These are phyloP conservation scores for Caenorhabditis imperialis DNA, from an alignment of 2,888 invertebrate species.

Conservation along the genomic window DNA sequence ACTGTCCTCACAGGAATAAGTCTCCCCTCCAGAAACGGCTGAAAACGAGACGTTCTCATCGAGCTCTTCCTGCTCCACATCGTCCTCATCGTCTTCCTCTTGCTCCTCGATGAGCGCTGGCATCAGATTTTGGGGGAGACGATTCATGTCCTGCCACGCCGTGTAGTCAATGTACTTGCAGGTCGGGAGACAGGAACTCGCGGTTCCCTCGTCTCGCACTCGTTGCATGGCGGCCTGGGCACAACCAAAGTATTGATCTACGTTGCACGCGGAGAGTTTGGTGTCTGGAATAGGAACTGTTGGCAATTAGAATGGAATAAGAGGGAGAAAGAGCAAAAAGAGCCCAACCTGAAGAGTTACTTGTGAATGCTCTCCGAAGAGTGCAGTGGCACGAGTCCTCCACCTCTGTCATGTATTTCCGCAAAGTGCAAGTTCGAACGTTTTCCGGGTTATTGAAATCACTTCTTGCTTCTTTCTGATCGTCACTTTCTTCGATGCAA, in stretches of 20 bases:
- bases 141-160: constrained; percentile 78
- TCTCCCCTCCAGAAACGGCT: constrained; percentile 49
- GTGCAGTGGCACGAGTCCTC: constrained; percentile 72
- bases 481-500: constrained; percentile 69
- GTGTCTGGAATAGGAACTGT: constrained; percentile 17
- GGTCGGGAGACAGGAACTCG: constrained; percentile 68
- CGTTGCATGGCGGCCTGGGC: constrained; percentile 67
- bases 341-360: constrained; percentile 54
- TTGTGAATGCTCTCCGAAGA: constrained; percentile 67
- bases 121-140: constrained; percentile 73
- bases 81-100: constrained; percentile 72
- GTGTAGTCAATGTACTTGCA: constrained; percentile 76
- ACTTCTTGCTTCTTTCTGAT: constrained; percentile 57
- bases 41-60: constrained; percentile 62
- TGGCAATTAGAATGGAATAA: too few species aligned
- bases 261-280: constrained; percentile 68
- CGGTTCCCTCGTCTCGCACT: constrained; percentile 59
- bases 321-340: background rate
- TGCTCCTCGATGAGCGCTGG: constrained; percentile 73
- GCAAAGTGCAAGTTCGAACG: constrained; percentile 69
- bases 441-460: constrained; percentile 67
- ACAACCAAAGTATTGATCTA: constrained; percentile 75
- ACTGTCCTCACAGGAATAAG: constrained; percentile 57
- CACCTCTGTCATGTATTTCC: constrained; percentile 69
- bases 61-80: constrained; percentile 69